Percentiles rank a stretch among this genome's conserved stretches.
These are phyloP conservation scores for Callosobruchus maculatus DNA, from an alignment of 2,888 invertebrate species.

Conservation along the genomic window DNA sequence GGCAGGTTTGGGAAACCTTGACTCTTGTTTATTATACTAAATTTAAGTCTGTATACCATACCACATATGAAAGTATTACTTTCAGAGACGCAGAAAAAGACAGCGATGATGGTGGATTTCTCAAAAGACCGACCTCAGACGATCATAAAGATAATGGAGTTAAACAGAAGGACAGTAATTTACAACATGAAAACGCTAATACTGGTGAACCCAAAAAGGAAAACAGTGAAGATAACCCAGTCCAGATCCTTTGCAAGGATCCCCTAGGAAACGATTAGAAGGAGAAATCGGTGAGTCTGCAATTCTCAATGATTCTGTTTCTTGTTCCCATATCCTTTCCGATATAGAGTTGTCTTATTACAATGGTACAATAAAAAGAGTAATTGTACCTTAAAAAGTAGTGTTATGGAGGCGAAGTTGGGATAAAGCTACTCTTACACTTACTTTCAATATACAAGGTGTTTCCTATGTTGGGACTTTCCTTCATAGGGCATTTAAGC, in stretches of 20 bases:
- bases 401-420: too few relatives aligned
- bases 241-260: conserved; percentile 39
- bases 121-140: conserved; percentile 49
- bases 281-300: conserved; percentile 32
- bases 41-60: too few relatives aligned
- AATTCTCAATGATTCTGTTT: background rate
- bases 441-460: too few relatives aligned
- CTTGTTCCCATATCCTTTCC: too few relatives aligned
- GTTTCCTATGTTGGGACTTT: too few relatives aligned
- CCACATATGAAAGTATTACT: background rate
- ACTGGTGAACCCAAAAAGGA: conserved; percentile 14
- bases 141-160: conserved; percentile 24
- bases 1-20: too few relatives aligned
- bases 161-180: conserved; percentile 12
- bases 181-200: background rate
- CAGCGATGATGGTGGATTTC: conserved; percentile 57
- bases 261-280: conserved; percentile 41
- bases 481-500: too few relatives aligned
- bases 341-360: too few relatives aligned
- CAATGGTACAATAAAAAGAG: too few relatives aligned
- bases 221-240: conserved; percentile 30
- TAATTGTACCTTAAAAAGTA: too few relatives aligned
- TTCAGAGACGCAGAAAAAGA: conserved; percentile 31
- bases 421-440: too few relatives aligned
- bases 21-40: too few relatives aligned